These are phyloP conservation scores for Percina caprodes DNA, from an alignment of 2,113 vertebrate genomes.

Conservation along the genomic window DNA sequence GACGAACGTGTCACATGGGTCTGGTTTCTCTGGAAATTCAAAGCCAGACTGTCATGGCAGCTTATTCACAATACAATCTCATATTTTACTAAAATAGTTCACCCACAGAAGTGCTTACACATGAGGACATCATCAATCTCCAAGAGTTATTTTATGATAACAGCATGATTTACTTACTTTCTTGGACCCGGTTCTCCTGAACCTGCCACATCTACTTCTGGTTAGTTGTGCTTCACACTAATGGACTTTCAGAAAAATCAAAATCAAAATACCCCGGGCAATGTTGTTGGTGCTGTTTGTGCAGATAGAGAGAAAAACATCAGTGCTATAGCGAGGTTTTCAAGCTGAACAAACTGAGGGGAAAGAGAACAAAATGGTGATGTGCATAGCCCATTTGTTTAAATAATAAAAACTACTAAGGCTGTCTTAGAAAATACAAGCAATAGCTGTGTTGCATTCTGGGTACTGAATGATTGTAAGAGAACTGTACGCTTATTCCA, in stretches of 20 bases:
- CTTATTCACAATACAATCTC: too few species aligned
- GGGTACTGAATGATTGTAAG: conserved; percentile 20
- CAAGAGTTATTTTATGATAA: conserved; percentile 62
- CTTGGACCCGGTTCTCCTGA: conserved; percentile 38
- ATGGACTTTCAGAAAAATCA: conserved; percentile 45
- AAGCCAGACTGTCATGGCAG: too few species aligned
- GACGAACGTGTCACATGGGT: too few species aligned
- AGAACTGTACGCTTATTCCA: conserved; percentile 15
- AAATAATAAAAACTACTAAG: neutral
- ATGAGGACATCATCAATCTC: conserved; percentile 59
- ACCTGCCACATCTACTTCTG: conserved; percentile 57
- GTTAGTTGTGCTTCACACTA: conserved; percentile 56
- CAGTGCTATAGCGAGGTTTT: neutral
- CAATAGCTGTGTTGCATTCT: conserved; percentile 17
- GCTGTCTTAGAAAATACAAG: conserved; percentile 10
- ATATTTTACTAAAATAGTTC: neutral
- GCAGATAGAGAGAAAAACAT: conserved; percentile 30
- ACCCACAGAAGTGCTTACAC: conserved; percentile 33
- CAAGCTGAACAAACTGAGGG: conserved; percentile 15
- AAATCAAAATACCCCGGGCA: conserved; percentile 4
- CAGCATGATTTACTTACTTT: conserved; percentile 54
- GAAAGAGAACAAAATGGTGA: conserved; percentile 14
- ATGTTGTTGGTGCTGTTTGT: conserved; percentile 16
- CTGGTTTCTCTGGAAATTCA: too few species aligned
- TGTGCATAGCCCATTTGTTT: conserved; percentile 5